Evolutionary conservation across 2,113 vertebrate genomes (phyloP), one percentile per base, ranked within the genome.

Genomic region (Triplophysa siluroides): DNA sequence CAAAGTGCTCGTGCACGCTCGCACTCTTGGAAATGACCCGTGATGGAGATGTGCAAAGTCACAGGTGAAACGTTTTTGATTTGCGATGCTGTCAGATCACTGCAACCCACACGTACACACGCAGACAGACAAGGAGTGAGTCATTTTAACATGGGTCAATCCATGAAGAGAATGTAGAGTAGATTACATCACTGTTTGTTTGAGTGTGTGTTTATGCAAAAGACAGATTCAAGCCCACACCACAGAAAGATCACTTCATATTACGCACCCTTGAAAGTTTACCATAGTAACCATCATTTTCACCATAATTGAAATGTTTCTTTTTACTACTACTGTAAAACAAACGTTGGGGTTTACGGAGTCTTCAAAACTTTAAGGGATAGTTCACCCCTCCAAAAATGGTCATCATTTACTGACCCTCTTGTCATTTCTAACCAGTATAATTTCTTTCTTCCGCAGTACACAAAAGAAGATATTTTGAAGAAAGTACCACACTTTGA

Each of bases 221-320:
- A 58, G 23, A 38, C 0, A 41, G 13, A 52, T 52, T 58, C 54
- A 58, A 21, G n/a, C 11, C 64, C 43, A 77, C 26, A 69, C 7
- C 56, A 78, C 62, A 76, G 75, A 72, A 87, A 76, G 81, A 54
- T 50, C 24, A 63, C 21, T 67, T 73, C 33, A 56, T 80, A 81
- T 79, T 47, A 16, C 45, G 24, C 5, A 70, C 67, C 67, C n/a
- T 72, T 41, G n/a, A 21, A 5, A 72, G 9, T 33, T 10, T 29
- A 63, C 72, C n/a, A 75, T 45, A 43, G 38, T 75, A 75, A 75
- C 56, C 38, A 47, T 3, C 45, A 11, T 45, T 45, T 62, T 7
- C 3, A 62, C 26, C 19, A 72, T 38, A 38, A 7, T 5, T 33
- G 6, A 1, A 7, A 2, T 43, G 26, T 29, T 3, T 64, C 4